Percentiles rank a stretch among this genome's conserved stretches.
phyloP scores from a whole-genome alignment of 2,113 vertebrate species.

The Lichenostomus cassidix region DNA sequence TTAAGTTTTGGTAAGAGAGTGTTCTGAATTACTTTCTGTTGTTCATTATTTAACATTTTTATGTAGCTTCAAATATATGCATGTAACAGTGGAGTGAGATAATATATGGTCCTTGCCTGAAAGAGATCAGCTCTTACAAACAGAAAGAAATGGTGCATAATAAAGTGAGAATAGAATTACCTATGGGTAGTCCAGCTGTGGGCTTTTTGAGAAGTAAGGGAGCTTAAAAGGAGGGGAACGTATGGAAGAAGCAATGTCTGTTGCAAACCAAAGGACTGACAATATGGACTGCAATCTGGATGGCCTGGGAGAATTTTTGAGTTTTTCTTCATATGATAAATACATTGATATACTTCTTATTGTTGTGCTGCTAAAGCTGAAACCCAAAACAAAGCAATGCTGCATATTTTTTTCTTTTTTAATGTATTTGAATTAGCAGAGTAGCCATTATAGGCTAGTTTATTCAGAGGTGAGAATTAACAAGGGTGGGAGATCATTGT shows the following conservation, averaged over 20 bases:
- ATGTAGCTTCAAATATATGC: neutral
- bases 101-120: neutral
- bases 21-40: neutral
- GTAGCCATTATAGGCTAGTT: neutral
- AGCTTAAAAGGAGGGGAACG: neutral
- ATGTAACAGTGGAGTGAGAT: neutral
- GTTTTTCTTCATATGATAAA: neutral
- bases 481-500: neutral
- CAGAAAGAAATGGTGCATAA: neutral
- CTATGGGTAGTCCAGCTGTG: neutral
- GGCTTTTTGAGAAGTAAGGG: accelerated
- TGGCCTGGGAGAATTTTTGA: neutral
- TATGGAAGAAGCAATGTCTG: neutral
- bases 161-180: neutral
- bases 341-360: neutral
- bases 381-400: neutral
- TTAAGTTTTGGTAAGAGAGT: neutral
- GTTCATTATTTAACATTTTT: slow-evolving; percentile 10
- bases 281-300: neutral
- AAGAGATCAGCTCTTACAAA: neutral
- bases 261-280: neutral
- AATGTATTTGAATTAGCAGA: neutral
- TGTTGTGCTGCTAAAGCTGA: neutral
- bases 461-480: neutral
- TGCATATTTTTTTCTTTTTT: neutral